Evolutionary conservation across 2,113 vertebrate genomes (phyloP), one percentile per base, ranked within the genome.

Genomic region (Oreochromis aureus): DNA sequence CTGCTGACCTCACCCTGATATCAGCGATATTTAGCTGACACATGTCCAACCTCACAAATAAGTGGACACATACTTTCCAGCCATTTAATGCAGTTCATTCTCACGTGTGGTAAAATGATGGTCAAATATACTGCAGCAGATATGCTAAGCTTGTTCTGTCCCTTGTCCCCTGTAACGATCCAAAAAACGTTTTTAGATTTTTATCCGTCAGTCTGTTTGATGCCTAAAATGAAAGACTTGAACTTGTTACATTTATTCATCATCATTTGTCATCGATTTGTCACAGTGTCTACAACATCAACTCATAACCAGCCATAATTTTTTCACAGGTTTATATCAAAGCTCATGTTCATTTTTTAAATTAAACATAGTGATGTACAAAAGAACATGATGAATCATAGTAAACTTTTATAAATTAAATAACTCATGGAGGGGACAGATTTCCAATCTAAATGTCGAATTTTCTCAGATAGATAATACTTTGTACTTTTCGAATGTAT

Each of bases 101-200:
- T 53, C 24, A 19, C 27, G 4, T 78, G 27, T 48, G 11, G 6
- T 12, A 30, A 76, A 76, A 30, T 1, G 4, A 19, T 19, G 6
- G 69, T 30, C 41, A 51, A 0, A 76, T 48, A 48, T 63, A 36
- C 36, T 34, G 59, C 59, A 63, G 30, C 59, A 63, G 59, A 36
- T 2, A 11, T 19, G 59, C 30, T 63, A 0, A 63, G 0, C 59
- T 18, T 63, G 41, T 9, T 76, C 2, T 19, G 0, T 12, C 44
- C 10, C 34, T 2, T 6, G 54, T 66, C 6, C 36, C 11, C 44
- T 13, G 0, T 32, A 51, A 78, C 27, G 0, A 5, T 30, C 27
- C 10, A 78, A 51, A 11, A 51, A 73, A 9, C 0, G 1, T 1
- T 73, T 73, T 73, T 76, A 30, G 9, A 19, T 30, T 73, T 51